Percentiles rank a stretch among this genome's conserved stretches.
These are phyloP conservation scores for Morelia viridis DNA, from an alignment of 2,797 vertebrate species.

Conservation along the genomic window DNA sequence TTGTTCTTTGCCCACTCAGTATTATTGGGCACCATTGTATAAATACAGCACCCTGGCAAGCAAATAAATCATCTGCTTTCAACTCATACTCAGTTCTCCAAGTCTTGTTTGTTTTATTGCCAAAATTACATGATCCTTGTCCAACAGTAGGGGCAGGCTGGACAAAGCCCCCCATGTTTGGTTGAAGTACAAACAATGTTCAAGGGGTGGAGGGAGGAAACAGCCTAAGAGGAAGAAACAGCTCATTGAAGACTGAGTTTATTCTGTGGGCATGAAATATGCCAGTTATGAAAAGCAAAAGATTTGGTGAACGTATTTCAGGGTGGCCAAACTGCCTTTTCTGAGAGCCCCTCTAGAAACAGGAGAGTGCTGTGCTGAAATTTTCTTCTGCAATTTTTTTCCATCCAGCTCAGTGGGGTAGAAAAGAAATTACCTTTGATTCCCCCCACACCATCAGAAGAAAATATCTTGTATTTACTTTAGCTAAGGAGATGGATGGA, in stretches of 20 bases:
- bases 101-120: background rate
- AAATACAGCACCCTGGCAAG: background rate
- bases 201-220: background rate
- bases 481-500: too few relatives aligned
- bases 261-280: background rate
- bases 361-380: background rate
- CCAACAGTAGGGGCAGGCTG: background rate
- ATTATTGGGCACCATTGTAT: background rate
- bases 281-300: background rate
- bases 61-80: background rate
- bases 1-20: background rate
- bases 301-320: background rate
- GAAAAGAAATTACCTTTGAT: too few relatives aligned
- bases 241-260: background rate
- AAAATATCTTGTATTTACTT: too few relatives aligned
- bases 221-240: background rate
- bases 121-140: background rate
- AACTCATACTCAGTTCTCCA: background rate
- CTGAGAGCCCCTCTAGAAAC: background rate
- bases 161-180: background rate
- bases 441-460: too few relatives aligned
- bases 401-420: background rate
- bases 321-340: background rate
- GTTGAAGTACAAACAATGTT: background rate
- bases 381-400: background rate